Evolutionary conservation across 2,888 invertebrate genomes (phyloP), one percentile per base, ranked within the genome.

Genomic region (Palloptera scutellata): DNA sequence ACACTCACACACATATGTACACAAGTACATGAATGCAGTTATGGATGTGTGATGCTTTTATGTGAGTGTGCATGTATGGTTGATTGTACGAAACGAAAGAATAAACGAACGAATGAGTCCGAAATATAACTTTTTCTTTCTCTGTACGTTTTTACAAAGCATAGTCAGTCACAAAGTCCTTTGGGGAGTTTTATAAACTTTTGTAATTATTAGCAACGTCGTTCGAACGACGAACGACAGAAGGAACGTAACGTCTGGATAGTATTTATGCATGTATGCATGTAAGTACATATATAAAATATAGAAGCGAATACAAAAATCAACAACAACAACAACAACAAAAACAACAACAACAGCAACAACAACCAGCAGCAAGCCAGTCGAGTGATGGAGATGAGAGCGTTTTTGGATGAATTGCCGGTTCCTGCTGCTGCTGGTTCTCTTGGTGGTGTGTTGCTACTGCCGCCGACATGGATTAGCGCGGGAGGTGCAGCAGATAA

Each of bases 131-230:
- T 72, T 68, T 72, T 69, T 60, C 71, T 72, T 68, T 72, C 68
- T 60, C 61, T 63, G 48, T 70, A 60, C 66, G 70, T 41, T 55
- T 58, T 13, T 52, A 45, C 45, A 45, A 1, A 45, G 45, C 72
- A 70, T 64, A 70, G 30, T 30, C 30, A n/a, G n/a, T n/a, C n/a
- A n/a, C n/a, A 64, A 65, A 72, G 73, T 70, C 74, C 73, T 76
- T 72, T 70, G 67, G 71, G 76, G 76, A 73, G 72, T 72, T 77
- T 72, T 70, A 67, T 72, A 76, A 78, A 78, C 76, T 78, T 78
- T 78, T 78, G 78, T 78, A 78, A 78, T 78, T 78, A 78, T 78
- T 78, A 78, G 75, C 77, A 77, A 78, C 76, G 77, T 78, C n/a
- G 45, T 1, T 13, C 45, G 48, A 15, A n/a, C 48, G 48, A 77